Evolutionary conservation across 1,140 invertebrate genomes (phyloP), one percentile per base, ranked within the genome.

Genomic region (Drosophila bifasciata): DNA sequence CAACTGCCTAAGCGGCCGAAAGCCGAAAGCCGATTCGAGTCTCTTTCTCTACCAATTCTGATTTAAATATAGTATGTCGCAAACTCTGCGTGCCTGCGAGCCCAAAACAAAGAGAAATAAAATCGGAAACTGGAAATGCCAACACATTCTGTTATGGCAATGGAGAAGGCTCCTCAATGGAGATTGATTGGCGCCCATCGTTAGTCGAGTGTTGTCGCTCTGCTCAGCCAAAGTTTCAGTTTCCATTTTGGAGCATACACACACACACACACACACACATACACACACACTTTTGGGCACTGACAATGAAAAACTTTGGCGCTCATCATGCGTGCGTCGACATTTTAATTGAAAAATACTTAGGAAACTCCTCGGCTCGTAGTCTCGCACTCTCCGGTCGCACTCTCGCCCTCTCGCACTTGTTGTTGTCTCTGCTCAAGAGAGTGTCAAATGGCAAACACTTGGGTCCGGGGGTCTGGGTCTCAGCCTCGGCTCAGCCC

Each of bases 271-370:
- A n/a, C n/a, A n/a, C n/a, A n/a, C n/a, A n/a, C n/a, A n/a, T n/a
- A n/a, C n/a, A n/a, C n/a, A n/a, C 55, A 49, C 70, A 62, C 63
- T 86, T 69, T 73, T 77, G 68, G 83, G 74, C 83, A 70, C 70
- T 78, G 81, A 78, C 83, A 88, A 74, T 78, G 78, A 64, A 59
- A 51, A 88, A 86, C 66, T 86, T 86, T 86, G 78, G 55, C 72
- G 74, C 78, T 86, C 77, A 85, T 85, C 80, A 81, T 86, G 80
- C 80, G 80, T 85, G 80, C 81, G 53, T 41, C 74, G 78, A 71
- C 83, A 63, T 78, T 86, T 88, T 88, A 88, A 86, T 86, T 86
- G 83, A 83, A 86, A 78, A 86, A 86, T 88, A 88, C 83, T 88
- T 88, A 68, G 69, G 50, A 64, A 88, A 85, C 28, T 28, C 25